Base-by-base conservation (phyloP, 1,140 invertebrate species). In the Tetramorium parvispinum region DNA sequence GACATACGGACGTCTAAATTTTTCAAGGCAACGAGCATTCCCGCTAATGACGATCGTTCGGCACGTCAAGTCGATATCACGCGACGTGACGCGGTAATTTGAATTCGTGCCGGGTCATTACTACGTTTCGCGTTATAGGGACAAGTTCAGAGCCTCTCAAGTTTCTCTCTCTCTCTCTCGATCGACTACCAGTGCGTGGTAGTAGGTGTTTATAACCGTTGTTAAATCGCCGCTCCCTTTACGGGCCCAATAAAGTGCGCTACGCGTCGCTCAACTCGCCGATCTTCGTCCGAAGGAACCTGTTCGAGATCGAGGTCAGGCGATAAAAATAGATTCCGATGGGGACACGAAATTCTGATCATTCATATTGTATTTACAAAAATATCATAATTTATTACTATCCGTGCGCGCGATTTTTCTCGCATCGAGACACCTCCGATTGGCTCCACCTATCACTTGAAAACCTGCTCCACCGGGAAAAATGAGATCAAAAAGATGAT, bases 351-450 rank as follows among this genome's bases (percentile, higher is more conserved):
- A n/a, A n/a, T 21, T 18, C 27, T n/a, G 32, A 57, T 88, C 68
- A 11, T 3, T 75, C 81, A 24, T 24, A 10, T 81, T 27, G 40
- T 66, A 75, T 89, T 85, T 55, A 53, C 46, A 57, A 61, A 77
- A 86, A 68, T 76, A 49, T 43, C 16, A 51, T 37, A 53, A 89
- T 89, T 90, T 89, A 90, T 89, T 89, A 46, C 55, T 16, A 32
- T 71, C 40, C 68, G 3, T 32, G 32, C 32, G 32, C 0, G 32
- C 32, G 57, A 77, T 51, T 55, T 65, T 88, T 86, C 59, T 49
- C 51, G 53, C 49, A 11, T 6, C 49, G 57, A 32, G 32, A 63
- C 37, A 61, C 87, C 85, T 46, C 21, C 65, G 73, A 87, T 89
- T 61, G 57, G 40, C 27, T 70, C 32, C 24, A 40, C 49, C 55